Evolutionary conservation across 92 coral and sea anemone genomes (phyloP), one percentile per base, ranked within the genome.

Genomic region (Porites divaricata): DNA sequence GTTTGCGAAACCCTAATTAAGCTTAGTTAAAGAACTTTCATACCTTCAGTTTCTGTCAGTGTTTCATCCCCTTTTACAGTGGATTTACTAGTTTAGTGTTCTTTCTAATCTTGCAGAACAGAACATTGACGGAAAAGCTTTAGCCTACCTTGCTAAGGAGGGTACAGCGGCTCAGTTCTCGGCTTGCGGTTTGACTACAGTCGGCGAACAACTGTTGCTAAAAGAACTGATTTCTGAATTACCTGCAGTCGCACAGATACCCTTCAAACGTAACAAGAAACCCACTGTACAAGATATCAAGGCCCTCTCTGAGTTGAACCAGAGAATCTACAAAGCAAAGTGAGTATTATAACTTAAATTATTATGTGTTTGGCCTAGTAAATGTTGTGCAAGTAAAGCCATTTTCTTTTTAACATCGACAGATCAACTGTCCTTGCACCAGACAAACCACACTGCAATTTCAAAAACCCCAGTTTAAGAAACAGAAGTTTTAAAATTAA

Each of bases 101-200:
- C 21, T 75, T 21, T 56, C 21, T n/a, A 13, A 4, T 75, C 21
- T 25, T 54, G 9, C 26, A 84, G 76, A 64, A 1, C 88, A 84
- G 48, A 75, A 84, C 48, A 84, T 84, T 5, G 79, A 84, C 25
- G 70, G 88, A 22, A 84, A 63, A 61, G 69, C 88, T 15, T 67
- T 83, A 21, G 1, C 14, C 1, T 13, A 53, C 1, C 72, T 84
- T 6, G 74, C 88, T 1, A 75, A 48, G 4, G 67, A 75, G 51
- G 88, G 82, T 4, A 63, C 74, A 8, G 0, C 7, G 35, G 74
- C 23, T 6, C 88, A 84, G 65, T 52, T 54, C 8, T 20, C 5
- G 0, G 88, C 88, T 4, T 84, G 82, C 52, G 76, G 88, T 15
- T 28, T 84, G 6, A 23, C 21, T 23, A 66, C 88, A 14, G 81